These are phyloP conservation scores for Habrosyne pyritoides DNA, from an alignment of 2,888 invertebrate genomes.

Conservation along the genomic window DNA sequence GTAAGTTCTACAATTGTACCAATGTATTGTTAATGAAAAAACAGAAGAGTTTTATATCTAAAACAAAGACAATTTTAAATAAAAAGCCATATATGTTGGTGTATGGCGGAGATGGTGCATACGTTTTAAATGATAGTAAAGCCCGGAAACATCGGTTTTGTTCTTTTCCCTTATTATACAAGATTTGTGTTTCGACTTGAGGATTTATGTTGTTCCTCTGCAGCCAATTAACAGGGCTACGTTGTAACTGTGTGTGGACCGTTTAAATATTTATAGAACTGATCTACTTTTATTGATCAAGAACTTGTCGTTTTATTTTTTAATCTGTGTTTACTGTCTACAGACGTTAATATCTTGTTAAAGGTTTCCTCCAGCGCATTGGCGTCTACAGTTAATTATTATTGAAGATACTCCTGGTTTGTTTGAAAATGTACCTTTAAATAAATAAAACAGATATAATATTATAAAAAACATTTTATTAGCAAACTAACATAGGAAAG, in stretches of 20 bases:
- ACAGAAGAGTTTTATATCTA: too few species aligned
- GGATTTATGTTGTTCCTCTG: slow-evolving; percentile 28
- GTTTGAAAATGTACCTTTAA: neutral
- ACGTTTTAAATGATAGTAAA: neutral
- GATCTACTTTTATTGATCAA: neutral
- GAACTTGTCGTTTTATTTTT: neutral
- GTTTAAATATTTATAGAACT: neutral
- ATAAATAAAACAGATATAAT: slow-evolving; percentile 28
- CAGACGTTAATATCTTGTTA: neutral
- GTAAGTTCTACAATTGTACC: too few species aligned
- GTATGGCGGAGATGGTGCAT: neutral
- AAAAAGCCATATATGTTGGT: neutral
- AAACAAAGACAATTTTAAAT: neutral
- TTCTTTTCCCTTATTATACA: slow-evolving; percentile 24
- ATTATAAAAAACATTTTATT: slow-evolving; percentile 81
- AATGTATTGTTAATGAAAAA: too few species aligned
- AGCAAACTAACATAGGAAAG: slow-evolving; percentile 83
- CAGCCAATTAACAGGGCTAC: neutral
- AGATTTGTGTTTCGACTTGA: slow-evolving; percentile 23
- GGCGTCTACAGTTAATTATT: neutral
- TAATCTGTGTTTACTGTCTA: neutral
- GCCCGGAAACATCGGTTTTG: neutral
- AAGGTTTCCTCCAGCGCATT: neutral
- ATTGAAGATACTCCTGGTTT: neutral
- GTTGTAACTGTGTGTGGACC: neutral